A percentile compares a stretch with the other conserved stretches of the same genome.
Conservation (phyloP, 2,797 vertebrate species). For the Crenuchus spilurus region DNA sequence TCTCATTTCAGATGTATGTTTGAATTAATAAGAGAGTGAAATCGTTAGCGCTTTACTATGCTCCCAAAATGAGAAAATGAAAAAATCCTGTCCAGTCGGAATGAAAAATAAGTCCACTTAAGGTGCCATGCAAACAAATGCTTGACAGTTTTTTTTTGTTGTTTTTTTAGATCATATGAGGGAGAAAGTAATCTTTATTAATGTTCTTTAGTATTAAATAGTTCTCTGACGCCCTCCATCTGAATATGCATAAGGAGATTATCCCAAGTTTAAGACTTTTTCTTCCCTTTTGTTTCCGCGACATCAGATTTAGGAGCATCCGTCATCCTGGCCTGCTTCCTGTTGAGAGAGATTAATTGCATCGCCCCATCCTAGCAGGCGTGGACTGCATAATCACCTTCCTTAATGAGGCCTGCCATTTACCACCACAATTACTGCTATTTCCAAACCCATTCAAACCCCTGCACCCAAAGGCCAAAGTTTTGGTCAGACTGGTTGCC, state of each 20-base stretch:
- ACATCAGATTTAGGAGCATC: constrained; percentile 65
- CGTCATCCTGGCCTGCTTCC: constrained; percentile 72
- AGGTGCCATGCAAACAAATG: not conserved
- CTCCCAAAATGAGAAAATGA: not conserved
- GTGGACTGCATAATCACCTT: constrained; percentile 77
- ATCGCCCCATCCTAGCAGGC: constrained; percentile 75
- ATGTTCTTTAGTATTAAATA: constrained; percentile 30
- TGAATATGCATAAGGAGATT: constrained; percentile 76
- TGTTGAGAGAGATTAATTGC: constrained; percentile 84
- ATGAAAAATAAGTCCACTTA: constrained; percentile 23
- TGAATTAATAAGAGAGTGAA: constrained; percentile 26
- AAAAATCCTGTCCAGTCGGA: constrained; percentile 1
- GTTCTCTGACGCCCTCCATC: constrained; percentile 67
- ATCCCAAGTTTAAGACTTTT: constrained; percentile 74
- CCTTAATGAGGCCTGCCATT: constrained; percentile 72
- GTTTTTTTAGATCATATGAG: constrained; percentile 18
- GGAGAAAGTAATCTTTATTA: constrained; percentile 38
- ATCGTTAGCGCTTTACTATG: constrained; percentile 9
- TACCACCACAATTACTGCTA: constrained; percentile 59
- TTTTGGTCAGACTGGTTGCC: constrained; percentile 52
- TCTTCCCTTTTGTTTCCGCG: constrained; percentile 75
- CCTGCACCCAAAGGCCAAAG: constrained; percentile 55
- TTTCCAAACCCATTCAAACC: constrained; percentile 55
- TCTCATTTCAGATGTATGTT: constrained; percentile 60
- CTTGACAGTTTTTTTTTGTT: not conserved